Percentiles rank a stretch among this genome's conserved stretches.
Conservation (phyloP, 2,113 vertebrate genomes). For the Vicugna pacos region DNA sequence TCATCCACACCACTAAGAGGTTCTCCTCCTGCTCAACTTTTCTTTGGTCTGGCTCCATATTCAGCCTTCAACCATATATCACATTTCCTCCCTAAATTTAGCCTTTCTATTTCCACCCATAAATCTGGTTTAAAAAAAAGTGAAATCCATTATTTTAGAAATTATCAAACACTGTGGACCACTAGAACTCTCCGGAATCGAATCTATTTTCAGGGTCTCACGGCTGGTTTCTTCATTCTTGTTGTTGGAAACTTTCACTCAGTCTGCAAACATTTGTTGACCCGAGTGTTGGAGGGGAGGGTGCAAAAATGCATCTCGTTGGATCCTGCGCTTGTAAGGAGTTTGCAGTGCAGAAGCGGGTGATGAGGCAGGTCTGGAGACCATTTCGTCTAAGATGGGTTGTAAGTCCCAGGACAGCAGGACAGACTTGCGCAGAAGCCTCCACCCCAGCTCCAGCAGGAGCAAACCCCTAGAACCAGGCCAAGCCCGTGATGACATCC, state of each 20-base stretch:
- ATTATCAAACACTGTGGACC: not conserved
- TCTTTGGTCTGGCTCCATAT: not conserved
- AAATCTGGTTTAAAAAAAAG: not conserved
- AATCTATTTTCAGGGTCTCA: not conserved
- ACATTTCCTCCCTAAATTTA: constrained; percentile 16
- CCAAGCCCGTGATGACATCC: not conserved
- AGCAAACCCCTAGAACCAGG: not conserved
- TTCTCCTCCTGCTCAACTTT: not conserved
- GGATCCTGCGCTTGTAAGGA: not conserved
- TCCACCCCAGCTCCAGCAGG: not conserved
- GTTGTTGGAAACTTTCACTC: not conserved
- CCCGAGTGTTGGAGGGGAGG: not conserved
- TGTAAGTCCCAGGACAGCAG: not conserved
- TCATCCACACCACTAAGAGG: not conserved
- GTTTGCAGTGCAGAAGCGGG: not conserved
- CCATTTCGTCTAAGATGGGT: not conserved
- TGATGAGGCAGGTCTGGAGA: not conserved
- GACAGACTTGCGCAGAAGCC: not conserved
- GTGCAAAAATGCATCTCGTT: not conserved
- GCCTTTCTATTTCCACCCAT: not conserved
- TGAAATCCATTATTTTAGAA: not conserved
- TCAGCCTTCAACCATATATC: not conserved
- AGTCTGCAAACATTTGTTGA: not conserved
- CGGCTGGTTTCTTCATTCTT: not conserved
- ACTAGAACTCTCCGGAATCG: not conserved